Conservation (phyloP, 2,888 invertebrate genomes). For the Lissonota sp. region DNA sequence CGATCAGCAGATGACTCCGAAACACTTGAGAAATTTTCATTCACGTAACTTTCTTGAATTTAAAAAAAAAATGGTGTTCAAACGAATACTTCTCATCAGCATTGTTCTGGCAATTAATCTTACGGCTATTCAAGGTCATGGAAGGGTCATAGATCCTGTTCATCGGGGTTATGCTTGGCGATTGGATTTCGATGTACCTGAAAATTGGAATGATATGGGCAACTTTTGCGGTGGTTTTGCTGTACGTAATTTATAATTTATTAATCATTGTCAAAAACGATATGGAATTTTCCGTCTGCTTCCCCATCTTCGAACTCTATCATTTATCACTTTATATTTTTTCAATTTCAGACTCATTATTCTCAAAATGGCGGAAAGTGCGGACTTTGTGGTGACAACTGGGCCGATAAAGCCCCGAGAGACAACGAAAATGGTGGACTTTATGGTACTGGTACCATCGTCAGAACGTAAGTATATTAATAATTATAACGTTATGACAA, state of each 20-base stretch:
- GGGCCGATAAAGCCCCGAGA: slow-evolving; percentile 82
- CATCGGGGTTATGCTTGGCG: slow-evolving; percentile 67
- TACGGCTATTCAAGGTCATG: slow-evolving; percentile 57
- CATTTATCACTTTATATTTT: not conserved
- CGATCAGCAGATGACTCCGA: too few species aligned
- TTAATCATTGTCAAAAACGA: too few species aligned
- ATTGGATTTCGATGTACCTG: slow-evolving; percentile 58
- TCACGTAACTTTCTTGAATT: not conserved
- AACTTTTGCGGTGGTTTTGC: slow-evolving; percentile 65
- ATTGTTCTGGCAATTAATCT: slow-evolving; percentile 39
- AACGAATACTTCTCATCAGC: slow-evolving; percentile 23
- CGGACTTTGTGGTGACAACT: slow-evolving; percentile 86
- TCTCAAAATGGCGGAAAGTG: slow-evolving; percentile 83
- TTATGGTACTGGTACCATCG: slow-evolving; percentile 84
- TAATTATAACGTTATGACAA: too few species aligned
- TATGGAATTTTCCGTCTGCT: not conserved
- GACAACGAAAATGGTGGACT: slow-evolving; percentile 85
- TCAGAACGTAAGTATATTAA: slow-evolving; percentile 77
- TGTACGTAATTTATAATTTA: not conserved
- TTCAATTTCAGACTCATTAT: slow-evolving; percentile 82
- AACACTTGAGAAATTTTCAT: too few species aligned
- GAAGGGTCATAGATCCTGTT: slow-evolving; percentile 64
- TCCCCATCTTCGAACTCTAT: not conserved
- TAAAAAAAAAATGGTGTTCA: slow-evolving; percentile 42
- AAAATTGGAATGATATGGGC: slow-evolving; percentile 63